A percentile compares a stretch with the other conserved stretches of the same genome.
phyloP scores from a whole-genome alignment of 37 sponge, comb jelly and placozoan species.

The Petrosia ficiformis region DNA sequence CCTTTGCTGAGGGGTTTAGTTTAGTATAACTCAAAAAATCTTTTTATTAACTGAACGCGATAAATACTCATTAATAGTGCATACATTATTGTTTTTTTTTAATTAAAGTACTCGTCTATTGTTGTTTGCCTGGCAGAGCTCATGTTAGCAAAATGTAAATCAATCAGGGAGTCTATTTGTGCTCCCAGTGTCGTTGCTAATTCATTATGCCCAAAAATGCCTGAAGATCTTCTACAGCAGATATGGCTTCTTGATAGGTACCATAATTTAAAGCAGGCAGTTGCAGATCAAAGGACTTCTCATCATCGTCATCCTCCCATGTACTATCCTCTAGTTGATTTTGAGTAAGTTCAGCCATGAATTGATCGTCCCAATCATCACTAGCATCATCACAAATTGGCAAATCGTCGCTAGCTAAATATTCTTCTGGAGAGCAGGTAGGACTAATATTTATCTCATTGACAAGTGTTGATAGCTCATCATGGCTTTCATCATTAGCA shows the following conservation, averaged over 20 bases:
- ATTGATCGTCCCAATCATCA: conserved; percentile 30
- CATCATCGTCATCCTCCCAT: conserved; percentile 26
- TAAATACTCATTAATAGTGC: background rate
- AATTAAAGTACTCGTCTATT: conserved; percentile 18
- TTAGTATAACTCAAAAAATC: background rate
- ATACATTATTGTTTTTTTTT: background rate
- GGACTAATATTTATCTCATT: conserved; percentile 1
- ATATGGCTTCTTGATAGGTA: conserved; percentile 16
- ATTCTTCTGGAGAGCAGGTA: conserved; percentile 38
- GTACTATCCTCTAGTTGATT: conserved; percentile 12
- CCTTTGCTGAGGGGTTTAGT: conserved; percentile 9
- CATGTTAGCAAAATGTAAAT: background rate
- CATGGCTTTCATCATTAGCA: conserved; percentile 1
- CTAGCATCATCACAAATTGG: conserved; percentile 31
- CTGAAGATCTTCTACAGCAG: conserved; percentile 7
- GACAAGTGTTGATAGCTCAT: background rate
- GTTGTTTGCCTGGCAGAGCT: conserved; percentile 16
- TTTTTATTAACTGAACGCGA: background rate
- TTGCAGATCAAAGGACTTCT: conserved; percentile 13
- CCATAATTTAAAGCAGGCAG: background rate
- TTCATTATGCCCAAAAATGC: conserved; percentile 10
- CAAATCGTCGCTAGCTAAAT: conserved; percentile 26
- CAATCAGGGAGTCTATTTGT: background rate
- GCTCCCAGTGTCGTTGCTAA: background rate
- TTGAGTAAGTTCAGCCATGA: conserved; percentile 11